phyloP scores from a whole-genome alignment of 2,113 vertebrate genomes.

The Pristiophorus japonicus region DNA sequence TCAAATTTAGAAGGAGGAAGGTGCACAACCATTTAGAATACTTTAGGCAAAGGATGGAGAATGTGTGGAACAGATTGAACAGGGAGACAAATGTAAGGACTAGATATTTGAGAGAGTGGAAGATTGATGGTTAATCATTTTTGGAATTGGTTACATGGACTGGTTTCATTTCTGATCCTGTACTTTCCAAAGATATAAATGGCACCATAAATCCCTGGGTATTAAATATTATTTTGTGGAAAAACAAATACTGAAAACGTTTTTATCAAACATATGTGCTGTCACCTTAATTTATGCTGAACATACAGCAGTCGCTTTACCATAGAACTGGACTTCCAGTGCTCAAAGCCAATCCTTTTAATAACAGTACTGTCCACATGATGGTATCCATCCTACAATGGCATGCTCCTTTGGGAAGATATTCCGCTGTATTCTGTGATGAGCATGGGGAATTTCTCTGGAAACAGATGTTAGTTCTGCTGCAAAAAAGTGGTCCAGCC shows the following conservation, averaged over 20 bases:
- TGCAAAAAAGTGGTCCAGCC: background rate
- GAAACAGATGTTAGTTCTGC: background rate
- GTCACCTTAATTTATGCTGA: background rate
- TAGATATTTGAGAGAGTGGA: background rate
- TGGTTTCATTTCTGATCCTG: background rate
- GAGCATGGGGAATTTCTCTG: background rate
- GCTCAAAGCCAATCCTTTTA: background rate
- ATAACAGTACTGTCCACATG: background rate
- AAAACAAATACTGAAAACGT: no score
- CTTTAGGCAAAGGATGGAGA: background rate
- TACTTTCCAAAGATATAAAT: background rate
- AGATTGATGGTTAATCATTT: background rate
- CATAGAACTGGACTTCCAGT: background rate
- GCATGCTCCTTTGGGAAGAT: background rate
- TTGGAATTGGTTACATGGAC: background rate
- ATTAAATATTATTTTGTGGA: no score
- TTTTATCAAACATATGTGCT: background rate
- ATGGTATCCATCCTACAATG: background rate
- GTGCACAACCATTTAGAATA: background rate
- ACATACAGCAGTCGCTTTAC: background rate
- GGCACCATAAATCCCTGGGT: background rate
- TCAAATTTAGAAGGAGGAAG: background rate
- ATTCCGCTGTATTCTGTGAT: background rate
- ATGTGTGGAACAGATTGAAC: background rate
- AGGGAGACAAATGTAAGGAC: background rate